phyloP scores from a whole-genome alignment of 2,888 invertebrate species.

The Dicroscelio sp. region DNA sequence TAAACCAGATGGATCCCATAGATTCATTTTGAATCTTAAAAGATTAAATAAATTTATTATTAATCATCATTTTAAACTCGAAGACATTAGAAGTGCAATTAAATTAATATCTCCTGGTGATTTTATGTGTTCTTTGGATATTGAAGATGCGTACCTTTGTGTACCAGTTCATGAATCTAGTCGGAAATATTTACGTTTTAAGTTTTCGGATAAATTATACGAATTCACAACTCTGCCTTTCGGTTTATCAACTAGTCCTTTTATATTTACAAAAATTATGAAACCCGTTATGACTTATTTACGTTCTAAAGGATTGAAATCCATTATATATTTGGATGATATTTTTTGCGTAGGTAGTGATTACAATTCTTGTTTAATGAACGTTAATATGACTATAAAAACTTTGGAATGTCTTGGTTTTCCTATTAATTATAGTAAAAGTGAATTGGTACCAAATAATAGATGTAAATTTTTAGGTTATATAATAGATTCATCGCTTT shows the following conservation, averaged over 20 bases:
- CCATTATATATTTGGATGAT: constrained; percentile 70
- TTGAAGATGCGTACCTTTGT: constrained; percentile 77
- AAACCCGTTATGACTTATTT: constrained; percentile 46
- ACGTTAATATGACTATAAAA: background rate
- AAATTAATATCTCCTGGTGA: constrained; percentile 62
- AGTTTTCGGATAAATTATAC: constrained; percentile 76
- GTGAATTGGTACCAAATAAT: too few relatives aligned
- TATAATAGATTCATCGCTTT: too few relatives aligned
- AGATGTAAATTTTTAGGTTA: too few relatives aligned
- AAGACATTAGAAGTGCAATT: constrained; percentile 69
- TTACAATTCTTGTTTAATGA: background rate
- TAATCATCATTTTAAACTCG: constrained; percentile 77
- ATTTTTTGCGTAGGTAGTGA: constrained; percentile 46
- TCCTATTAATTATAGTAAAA: constrained; percentile 38
- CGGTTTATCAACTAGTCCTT: constrained; percentile 84
- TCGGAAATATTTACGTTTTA: constrained; percentile 84
- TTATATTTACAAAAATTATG: constrained; percentile 85
- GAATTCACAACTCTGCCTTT: constrained; percentile 85
- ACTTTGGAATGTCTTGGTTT: constrained; percentile 53
- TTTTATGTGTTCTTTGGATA: constrained; percentile 79
- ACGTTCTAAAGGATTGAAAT: constrained; percentile 37
- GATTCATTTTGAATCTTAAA: constrained; percentile 73
- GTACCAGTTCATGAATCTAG: constrained; percentile 78
- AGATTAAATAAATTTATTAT: constrained; percentile 39
- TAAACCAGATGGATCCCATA: constrained; percentile 58